Evolutionary conservation across 1,140 invertebrate species (phyloP), one percentile per base, ranked within the genome.

Genomic region (Megalopta genalis): DNA sequence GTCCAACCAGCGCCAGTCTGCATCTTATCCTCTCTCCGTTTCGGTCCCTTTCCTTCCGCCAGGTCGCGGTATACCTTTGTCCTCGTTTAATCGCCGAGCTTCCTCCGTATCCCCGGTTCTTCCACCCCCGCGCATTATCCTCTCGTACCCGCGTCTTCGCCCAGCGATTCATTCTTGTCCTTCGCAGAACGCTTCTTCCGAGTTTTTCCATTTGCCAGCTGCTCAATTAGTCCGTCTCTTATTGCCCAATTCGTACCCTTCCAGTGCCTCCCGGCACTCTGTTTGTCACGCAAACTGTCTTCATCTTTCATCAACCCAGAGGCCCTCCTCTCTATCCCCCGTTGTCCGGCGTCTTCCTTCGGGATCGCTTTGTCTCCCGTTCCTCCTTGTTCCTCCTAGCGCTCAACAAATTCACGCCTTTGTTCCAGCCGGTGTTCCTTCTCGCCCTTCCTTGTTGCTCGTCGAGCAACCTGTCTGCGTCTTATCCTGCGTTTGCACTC

Each of bases 381-480:
- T 7, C 14, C n/a, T 42, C 67, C 46, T 64, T 12, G 27, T 63
- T 39, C 7, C 16, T n/a, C 27, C 37, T 27, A 3, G n/a, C 27
- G 32, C 23, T 21, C 18, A 12, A 14, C 23, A 42, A 79, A 52
- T 83, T 75, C 57, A 63, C 57, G 52, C 65, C 74, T 77, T 73
- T 65, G 83, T 83, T 52, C 57, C 60, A 46, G 27, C 23, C 27
- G 37, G 54, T 18, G 14, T 62, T 72, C 69, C 72, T 85, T 74
- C 77, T 78, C 70, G 71, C 79, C 75, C 32, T 67, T 27, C 57
- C 64, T 9, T 42, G 16, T 46, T 25, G 46, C 42, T 65, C 21
- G 8, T 52, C 66, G 25, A 68, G 73, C 78, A 69, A 25, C 78
- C 73, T 80, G 54, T 76, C 78, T 80, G 77, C 65, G 78, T 68